These are phyloP conservation scores for Danio kyathit DNA, from an alignment of 2,797 vertebrate genomes.

Conservation along the genomic window DNA sequence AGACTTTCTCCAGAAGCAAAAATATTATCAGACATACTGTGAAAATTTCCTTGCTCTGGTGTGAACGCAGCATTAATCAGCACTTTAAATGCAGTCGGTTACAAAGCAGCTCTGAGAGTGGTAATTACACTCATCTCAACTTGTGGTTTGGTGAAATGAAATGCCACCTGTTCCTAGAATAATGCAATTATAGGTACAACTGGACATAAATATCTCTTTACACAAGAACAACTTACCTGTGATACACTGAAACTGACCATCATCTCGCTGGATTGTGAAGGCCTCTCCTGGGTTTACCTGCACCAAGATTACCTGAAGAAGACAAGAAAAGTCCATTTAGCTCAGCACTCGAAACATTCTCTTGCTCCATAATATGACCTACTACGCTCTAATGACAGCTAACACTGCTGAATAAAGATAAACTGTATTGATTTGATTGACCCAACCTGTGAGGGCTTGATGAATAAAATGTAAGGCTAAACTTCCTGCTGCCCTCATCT, in stretches of 20 bases:
- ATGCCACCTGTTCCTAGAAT: background rate
- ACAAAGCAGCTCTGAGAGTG: background rate
- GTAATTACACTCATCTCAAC: constrained; percentile 5
- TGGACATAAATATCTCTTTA: background rate
- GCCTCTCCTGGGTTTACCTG: constrained; percentile 99
- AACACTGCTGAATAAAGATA: constrained; percentile 4
- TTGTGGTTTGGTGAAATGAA: constrained; percentile 1
- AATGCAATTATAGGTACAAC: background rate
- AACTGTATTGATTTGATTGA: background rate
- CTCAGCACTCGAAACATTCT: background rate
- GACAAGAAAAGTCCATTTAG: constrained; percentile 46
- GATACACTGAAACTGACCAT: constrained; percentile 99
- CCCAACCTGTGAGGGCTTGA: background rate
- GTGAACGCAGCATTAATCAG: too few relatives aligned
- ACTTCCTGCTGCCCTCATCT: background rate
- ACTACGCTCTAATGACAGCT: background rate
- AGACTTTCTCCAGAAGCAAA: too few relatives aligned
- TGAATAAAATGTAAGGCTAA: background rate
- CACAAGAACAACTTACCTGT: constrained; percentile 84
- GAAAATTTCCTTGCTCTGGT: too few relatives aligned
- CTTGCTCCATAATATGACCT: background rate
- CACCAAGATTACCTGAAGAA: constrained; percentile 95
- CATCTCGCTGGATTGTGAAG: constrained; percentile 99
- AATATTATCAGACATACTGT: too few relatives aligned
- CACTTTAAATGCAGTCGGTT: background rate